Evolutionary conservation across 2,888 invertebrate species (phyloP), one percentile per base, ranked within the genome.

Genomic region (Mesorhabditis sp.): DNA sequence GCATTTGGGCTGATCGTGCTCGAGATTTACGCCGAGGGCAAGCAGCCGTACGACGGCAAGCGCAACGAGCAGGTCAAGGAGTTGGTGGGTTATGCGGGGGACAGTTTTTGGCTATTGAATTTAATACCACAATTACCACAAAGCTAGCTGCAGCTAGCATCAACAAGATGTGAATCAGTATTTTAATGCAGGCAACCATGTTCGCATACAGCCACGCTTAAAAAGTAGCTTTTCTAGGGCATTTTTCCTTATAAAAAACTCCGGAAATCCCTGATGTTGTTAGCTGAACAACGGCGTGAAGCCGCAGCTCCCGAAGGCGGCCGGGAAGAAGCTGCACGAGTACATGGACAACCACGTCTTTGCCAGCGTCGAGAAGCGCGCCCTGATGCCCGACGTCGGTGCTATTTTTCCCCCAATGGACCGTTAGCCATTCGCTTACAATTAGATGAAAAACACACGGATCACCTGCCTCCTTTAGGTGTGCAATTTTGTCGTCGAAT

Each of bases 21-120:
- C 58, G 58, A 50, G n/a, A 50, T 50, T n/a, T 50, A 50, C 58
- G n/a, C 58, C 58, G 58, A 50, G 58, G 58, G 58, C n/a, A 10
- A n/a, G n/a, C 58, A 50, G 58, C 58, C 58, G 58, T 50, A 50
- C n/a, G 58, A 50, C 7, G 58, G 58, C 7, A 50, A 50, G n/a
- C 7, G n/a, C 10, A 50, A 50, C 58, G 58, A 50, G 7, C 58
- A 50, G n/a, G 58, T 50, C 58, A 50, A n/a, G n/a, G 58, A 50
- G 58, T n/a, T 50, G 58, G 58, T 50, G 28, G 28, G 28, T 28
- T 28, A 28, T 28, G 28, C 28, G 28, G 28, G 28, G 28, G 28
- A 28, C 28, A 28, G 28, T 28, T 28, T 28, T 28, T 28, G 28
- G 28, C 28, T 28, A 28, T 28, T 28, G 28, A 28, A 28, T 28